Conservation (phyloP, 2,797 vertebrate species). For the Huso huso region DNA sequence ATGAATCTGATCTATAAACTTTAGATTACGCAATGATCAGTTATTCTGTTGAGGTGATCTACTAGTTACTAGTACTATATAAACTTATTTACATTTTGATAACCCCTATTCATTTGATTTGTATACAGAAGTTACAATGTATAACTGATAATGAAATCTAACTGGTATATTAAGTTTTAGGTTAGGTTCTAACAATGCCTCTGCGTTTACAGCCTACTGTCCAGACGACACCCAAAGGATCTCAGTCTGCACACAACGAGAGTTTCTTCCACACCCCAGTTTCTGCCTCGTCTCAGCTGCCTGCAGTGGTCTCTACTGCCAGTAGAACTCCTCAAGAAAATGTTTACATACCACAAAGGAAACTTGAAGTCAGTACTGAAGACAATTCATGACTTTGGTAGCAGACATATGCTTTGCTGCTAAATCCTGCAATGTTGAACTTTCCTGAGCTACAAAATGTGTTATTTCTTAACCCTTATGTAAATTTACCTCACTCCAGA, state of each 20-base stretch:
- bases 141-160: slow-evolving; percentile 1
- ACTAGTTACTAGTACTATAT: too few relatives aligned
- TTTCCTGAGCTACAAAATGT: background rate
- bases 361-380: slow-evolving; percentile 73
- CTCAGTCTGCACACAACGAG: slow-evolving; percentile 54
- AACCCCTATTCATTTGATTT: too few relatives aligned
- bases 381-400: slow-evolving; percentile 41
- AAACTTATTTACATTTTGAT: too few relatives aligned
- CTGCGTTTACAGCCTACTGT: slow-evolving; percentile 37
- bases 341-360: slow-evolving; percentile 73
- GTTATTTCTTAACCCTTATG: background rate
- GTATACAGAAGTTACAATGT: too few relatives aligned
- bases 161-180: slow-evolving; percentile 14
- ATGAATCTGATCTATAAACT: too few relatives aligned
- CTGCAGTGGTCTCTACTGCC: slow-evolving; percentile 40
- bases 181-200: too few relatives aligned
- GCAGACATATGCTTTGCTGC: slow-evolving; percentile 17
- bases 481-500: too few relatives aligned
- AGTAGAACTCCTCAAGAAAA: slow-evolving; percentile 39
- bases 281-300: slow-evolving; percentile 43
- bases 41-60: too few relatives aligned
- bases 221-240: slow-evolving; percentile 68
- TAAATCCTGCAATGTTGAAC: background rate
- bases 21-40: too few relatives aligned
- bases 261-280: slow-evolving; percentile 79